These are phyloP conservation scores for Nudaria mundana DNA, from an alignment of 2,888 invertebrate genomes.

Conservation along the genomic window DNA sequence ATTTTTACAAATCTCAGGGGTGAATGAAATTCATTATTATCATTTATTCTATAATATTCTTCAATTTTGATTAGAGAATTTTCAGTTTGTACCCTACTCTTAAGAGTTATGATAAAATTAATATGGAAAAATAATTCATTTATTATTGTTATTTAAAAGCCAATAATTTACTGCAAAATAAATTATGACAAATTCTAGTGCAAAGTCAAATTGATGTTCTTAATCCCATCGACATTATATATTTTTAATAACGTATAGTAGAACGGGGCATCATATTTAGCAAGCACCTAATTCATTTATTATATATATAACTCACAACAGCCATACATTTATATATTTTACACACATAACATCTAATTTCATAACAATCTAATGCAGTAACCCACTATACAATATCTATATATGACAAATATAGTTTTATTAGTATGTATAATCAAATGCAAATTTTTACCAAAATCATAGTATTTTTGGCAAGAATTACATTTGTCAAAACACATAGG, in stretches of 20 bases:
- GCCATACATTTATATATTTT: slow-evolving; percentile 52
- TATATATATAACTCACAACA: too few species aligned
- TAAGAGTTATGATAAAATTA: too few species aligned
- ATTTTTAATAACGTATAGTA: slow-evolving; percentile 1
- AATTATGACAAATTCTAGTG: too few species aligned
- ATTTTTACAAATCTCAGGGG: slow-evolving; percentile 47
- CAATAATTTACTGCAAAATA: slow-evolving; percentile 6
- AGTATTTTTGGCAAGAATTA: slow-evolving; percentile 16
- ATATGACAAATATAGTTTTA: slow-evolving; percentile 43
- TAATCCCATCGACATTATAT: slow-evolving; percentile 7
- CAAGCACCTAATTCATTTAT: slow-evolving; percentile 58
- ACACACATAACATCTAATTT: slow-evolving; percentile 62
- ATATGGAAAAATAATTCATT: too few species aligned
- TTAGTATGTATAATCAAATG: slow-evolving; percentile 26
- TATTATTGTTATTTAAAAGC: not conserved
- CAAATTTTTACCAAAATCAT: slow-evolving; percentile 20
- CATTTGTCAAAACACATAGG: slow-evolving; percentile 27
- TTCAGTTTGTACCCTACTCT: too few species aligned
- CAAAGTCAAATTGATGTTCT: too few species aligned
- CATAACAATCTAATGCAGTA: slow-evolving; percentile 64
- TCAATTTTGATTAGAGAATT: slow-evolving; percentile 41
- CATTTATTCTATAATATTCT: slow-evolving; percentile 46
- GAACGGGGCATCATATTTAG: slow-evolving; percentile 15
- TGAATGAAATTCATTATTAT: slow-evolving; percentile 11
- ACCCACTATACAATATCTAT: slow-evolving; percentile 51